Percentiles rank a stretch among this genome's conserved stretches.
phyloP scores from a whole-genome alignment of 2,888 invertebrate species.

The Idaea biselata region DNA sequence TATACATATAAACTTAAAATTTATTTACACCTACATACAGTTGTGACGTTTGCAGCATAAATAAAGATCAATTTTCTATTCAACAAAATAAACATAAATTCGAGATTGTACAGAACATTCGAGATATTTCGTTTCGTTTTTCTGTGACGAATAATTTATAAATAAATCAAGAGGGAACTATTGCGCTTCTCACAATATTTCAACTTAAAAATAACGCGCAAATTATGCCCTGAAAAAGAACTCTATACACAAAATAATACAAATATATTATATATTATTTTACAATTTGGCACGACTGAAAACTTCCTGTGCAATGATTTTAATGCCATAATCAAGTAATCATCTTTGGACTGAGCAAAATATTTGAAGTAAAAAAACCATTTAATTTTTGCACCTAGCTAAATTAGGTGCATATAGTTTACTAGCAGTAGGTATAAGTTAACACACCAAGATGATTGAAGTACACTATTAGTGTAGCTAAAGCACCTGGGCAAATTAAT shows the following conservation, averaged over 20 bases:
- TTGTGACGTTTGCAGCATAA: constrained; percentile 71
- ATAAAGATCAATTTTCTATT: constrained; percentile 45
- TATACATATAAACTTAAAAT: constrained; percentile 77
- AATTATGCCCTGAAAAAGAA: constrained; percentile 29
- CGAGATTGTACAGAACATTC: constrained; percentile 33
- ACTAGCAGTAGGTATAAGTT: too few species aligned
- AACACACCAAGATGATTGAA: too few species aligned
- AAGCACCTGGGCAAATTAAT: too few species aligned
- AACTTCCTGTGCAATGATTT: constrained; percentile 35
- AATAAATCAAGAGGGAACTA: constrained; percentile 18
- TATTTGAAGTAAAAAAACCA: constrained; percentile 34
- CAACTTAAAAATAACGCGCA: constrained; percentile 12
- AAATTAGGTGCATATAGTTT: too few species aligned
- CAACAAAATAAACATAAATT: constrained; percentile 35
- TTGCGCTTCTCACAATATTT: constrained; percentile 3
- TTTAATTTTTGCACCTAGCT: too few species aligned
- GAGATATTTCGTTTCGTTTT: constrained; percentile 32
- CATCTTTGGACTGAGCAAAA: constrained; percentile 57
- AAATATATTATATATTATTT: constrained; percentile 35
- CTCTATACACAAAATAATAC: constrained; percentile 31
- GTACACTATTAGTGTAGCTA: too few species aligned
- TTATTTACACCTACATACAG: constrained; percentile 77
- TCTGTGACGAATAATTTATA: constrained; percentile 22
- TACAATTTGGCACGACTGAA: constrained; percentile 66
- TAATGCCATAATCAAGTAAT: constrained; percentile 40